These are phyloP conservation scores for Heteromormyrus szaboi DNA, from an alignment of 2,797 vertebrate genomes.

Conservation along the genomic window DNA sequence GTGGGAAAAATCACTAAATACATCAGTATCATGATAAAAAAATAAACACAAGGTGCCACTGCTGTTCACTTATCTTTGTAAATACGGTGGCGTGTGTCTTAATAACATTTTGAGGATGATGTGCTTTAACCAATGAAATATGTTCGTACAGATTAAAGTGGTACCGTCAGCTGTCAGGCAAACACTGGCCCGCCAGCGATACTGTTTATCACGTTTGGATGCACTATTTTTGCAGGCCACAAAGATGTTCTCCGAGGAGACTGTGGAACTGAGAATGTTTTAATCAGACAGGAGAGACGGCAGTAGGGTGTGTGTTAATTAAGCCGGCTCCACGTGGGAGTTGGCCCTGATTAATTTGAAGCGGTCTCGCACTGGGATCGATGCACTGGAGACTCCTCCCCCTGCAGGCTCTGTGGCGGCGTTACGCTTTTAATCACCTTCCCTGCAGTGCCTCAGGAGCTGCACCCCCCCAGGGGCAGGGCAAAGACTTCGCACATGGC, in stretches of 20 bases:
- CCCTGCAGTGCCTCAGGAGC: slow-evolving; percentile 51
- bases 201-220: neutral
- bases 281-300: slow-evolving; percentile 11
- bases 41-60: neutral
- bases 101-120: neutral
- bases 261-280: neutral
- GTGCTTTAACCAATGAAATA: neutral
- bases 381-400: slow-evolving; percentile 47
- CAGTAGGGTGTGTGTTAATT: slow-evolving; percentile 16
- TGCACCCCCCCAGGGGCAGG: slow-evolving; percentile 21
- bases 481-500: neutral
- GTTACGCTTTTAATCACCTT: slow-evolving; percentile 65
- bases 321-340: slow-evolving; percentile 37
- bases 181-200: neutral
- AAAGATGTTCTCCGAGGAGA: neutral
- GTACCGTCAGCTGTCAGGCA: neutral
- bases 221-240: neutral
- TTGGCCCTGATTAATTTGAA: slow-evolving; percentile 57
- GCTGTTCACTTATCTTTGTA: neutral
- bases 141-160: neutral
- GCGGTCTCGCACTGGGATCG: slow-evolving; percentile 44
- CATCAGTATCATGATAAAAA: neutral
- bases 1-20: neutral
- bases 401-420: slow-evolving; percentile 43
- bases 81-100: neutral